phyloP scores from a whole-genome alignment of 2,113 vertebrate species.

The Myocastor coypus region DNA sequence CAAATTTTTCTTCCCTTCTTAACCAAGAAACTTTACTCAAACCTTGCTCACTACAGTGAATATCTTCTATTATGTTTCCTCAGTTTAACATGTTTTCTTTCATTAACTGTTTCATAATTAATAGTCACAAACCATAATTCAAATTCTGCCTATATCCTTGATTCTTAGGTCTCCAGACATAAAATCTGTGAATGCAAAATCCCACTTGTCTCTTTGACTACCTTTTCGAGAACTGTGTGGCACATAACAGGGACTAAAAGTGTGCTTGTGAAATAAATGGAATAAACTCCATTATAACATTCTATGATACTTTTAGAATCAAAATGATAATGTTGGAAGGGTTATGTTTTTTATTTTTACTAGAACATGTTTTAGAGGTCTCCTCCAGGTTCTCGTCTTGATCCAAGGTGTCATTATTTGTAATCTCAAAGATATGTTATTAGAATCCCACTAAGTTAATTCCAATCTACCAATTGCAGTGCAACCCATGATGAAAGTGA shows the following conservation, averaged over 20 bases:
- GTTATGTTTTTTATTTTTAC: background rate
- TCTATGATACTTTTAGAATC: background rate
- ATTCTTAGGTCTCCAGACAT: background rate
- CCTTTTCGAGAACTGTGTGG: background rate
- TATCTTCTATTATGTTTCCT: background rate
- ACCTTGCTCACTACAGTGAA: background rate
- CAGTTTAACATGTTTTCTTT: background rate
- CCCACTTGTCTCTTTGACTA: background rate
- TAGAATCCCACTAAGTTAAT: no score
- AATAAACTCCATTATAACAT: background rate
- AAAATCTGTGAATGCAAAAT: background rate
- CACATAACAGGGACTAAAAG: background rate
- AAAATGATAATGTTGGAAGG: background rate
- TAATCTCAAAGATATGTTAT: no score
- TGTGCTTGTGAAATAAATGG: background rate
- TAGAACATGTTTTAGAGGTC: no score
- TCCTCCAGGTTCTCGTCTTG: no score
- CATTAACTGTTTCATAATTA: constrained; percentile 28
- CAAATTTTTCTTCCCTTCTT: background rate
- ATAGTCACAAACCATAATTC: constrained; percentile 2
- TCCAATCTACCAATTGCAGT: no score
- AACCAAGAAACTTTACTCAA: background rate
- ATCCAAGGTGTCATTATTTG: no score
- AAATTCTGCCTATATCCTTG: background rate
- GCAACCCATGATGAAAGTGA: no score